Base-by-base conservation (phyloP, 2,888 invertebrate genomes). In the Cerastis rubricosa region DNA sequence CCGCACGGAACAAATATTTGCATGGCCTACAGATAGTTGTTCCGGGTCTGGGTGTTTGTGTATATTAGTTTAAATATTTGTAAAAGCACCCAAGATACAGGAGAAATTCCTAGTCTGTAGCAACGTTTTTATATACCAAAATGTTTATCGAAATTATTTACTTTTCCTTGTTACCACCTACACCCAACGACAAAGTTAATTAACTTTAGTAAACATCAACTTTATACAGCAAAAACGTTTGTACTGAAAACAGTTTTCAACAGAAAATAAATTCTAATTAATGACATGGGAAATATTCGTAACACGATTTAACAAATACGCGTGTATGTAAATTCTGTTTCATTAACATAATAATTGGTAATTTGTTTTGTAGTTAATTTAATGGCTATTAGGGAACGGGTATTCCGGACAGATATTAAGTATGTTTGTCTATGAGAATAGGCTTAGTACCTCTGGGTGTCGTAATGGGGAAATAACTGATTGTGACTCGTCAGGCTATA, bases 251-350 rank as follows among this genome's bases (percentile, higher is more conserved):
- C 69, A n/a, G 74, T 72, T 72, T 70, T 72, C 76, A 83, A 74
- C 80, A 54, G 64, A 70, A 85, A 87, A 78, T 85, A 78, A 74
- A 87, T 76, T 78, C 61, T 66, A 87, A 87, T 85, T 87, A 82
- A 80, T 65, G 66, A 57, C 83, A 66, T 47, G 71, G 76, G 74
- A 78, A 74, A 87, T 77, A 84, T 66, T 59, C 69, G 80, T 71
- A n/a, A 59, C 72, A 59, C 64, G 71, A 49, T 63, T 74, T 22
- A 71, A 82, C 77, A 85, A 85, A 85, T 82, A 82, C 73, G 57
- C 66, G 71, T 71, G 47, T 77, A 82, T 82, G 85, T 66, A 69
- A 85, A 85, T 82, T 73, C 63, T 59, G 43, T 66, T 54, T 22
- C 29, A 85, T 85, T 84, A 71, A 3, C 84, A 85, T 84, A 74